phyloP scores from a whole-genome alignment of 2,113 vertebrate species.

The Cololabis saira region DNA sequence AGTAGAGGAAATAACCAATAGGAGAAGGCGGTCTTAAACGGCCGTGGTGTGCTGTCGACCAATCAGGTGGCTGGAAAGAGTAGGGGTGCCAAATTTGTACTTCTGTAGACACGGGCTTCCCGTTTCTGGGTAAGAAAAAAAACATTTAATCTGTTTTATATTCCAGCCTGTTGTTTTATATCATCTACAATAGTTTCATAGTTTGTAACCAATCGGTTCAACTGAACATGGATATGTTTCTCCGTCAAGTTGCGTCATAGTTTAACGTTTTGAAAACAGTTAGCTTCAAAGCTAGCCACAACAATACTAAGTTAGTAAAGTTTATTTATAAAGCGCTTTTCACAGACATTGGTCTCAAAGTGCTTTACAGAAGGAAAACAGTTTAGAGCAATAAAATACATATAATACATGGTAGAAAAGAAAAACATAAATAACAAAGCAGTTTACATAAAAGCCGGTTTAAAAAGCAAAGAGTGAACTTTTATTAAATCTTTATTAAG shows the following conservation, averaged over 20 bases:
- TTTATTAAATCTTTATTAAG: neutral
- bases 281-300: neutral
- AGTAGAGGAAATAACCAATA: constrained; percentile 54
- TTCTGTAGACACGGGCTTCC: constrained; percentile 44
- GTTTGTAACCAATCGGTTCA: neutral
- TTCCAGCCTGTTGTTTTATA: neutral
- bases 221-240: accelerated
- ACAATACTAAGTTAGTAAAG: neutral
- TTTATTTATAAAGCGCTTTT: no score
- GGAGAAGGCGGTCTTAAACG: neutral
- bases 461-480: no score
- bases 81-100: constrained; percentile 72
- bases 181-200: accelerated
- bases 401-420: no score
- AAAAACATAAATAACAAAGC: no score
- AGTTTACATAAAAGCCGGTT: no score
- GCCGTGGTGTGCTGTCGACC: constrained; percentile 17
- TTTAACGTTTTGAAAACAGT: constrained; percentile 2
- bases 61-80: constrained; percentile 51
- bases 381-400: no score
- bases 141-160: neutral
- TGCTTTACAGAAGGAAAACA: no score
- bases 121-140: constrained; percentile 45
- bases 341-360: no score
- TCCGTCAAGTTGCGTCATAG: accelerated